These are phyloP conservation scores for Adelognathus sp. DNA, from an alignment of 2,888 invertebrate genomes.

Conservation along the genomic window DNA sequence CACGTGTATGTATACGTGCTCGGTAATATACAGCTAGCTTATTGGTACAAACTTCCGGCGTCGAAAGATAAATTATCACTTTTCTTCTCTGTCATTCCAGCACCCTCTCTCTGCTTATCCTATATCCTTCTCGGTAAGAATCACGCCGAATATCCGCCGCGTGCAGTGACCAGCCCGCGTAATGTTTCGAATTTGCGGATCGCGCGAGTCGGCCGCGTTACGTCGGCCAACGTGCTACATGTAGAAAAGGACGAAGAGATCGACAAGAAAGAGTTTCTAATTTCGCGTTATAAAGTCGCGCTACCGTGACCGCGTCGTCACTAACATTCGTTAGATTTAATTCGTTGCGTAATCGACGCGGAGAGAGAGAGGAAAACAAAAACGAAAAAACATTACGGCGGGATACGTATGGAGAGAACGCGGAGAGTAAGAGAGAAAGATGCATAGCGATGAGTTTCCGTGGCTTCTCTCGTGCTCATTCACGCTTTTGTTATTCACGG, in stretches of 20 bases:
- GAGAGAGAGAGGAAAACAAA: not conserved
- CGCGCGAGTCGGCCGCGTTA: constrained; percentile 13
- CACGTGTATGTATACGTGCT: constrained; percentile 30
- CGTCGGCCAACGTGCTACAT: constrained; percentile 23
- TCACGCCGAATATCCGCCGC: not conserved
- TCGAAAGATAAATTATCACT: constrained; percentile 41
- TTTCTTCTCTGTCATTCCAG: not conserved
- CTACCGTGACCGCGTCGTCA: constrained; percentile 58
- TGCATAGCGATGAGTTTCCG: not conserved
- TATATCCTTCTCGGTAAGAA: constrained; percentile 5
- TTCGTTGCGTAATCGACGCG: constrained; percentile 45
- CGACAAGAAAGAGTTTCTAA: constrained; percentile 51
- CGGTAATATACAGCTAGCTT: constrained; percentile 33
- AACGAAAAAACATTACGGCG: not conserved
- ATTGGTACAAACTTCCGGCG: constrained; percentile 48
- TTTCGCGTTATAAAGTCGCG: constrained; percentile 53
- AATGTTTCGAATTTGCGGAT: not conserved
- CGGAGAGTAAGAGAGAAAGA: constrained; percentile 38
- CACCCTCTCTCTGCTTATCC: not conserved
- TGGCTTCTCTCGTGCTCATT: not conserved
- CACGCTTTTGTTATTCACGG: constrained; percentile 69
- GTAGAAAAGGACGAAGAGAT: constrained; percentile 47
- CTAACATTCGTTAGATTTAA: constrained; percentile 53
- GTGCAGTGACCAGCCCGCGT: not conserved
- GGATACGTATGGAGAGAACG: constrained; percentile 36